Percentiles rank a stretch among this genome's conserved stretches.
phyloP scores from a whole-genome alignment of 2,113 vertebrate genomes.

The Parotia lawesii region DNA sequence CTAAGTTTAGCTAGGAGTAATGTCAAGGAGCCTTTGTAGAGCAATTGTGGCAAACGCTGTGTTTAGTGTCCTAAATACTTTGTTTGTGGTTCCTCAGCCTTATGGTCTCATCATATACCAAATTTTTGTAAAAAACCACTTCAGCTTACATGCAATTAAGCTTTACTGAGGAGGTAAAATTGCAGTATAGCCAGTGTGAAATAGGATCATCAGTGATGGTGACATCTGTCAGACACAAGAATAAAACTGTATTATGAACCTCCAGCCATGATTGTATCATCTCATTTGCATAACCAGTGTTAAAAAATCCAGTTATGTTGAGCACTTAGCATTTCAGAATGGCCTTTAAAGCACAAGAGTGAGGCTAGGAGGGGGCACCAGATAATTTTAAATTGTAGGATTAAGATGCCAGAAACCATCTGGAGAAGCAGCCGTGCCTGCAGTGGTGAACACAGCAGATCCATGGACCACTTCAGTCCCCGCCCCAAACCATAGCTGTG shows the following conservation, averaged over 20 bases:
- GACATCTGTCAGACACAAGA: not conserved
- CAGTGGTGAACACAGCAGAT: not conserved
- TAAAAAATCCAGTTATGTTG: not conserved
- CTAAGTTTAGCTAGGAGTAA: not conserved
- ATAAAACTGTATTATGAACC: not conserved
- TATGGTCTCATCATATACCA: not conserved
- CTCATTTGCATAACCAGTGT: not conserved
- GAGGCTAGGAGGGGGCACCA: not conserved
- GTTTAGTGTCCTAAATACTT: not conserved
- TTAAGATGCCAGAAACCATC: not conserved
- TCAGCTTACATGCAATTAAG: not conserved
- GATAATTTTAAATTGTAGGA: not conserved
- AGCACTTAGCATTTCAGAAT: not conserved
- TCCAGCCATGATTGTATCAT: not conserved
- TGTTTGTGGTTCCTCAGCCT: not conserved
- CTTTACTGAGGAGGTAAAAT: not conserved
- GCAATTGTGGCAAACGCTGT: not conserved
- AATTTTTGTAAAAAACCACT: not conserved
- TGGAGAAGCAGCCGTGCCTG: not conserved
- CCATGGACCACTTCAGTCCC: not conserved
- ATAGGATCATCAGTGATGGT: not conserved
- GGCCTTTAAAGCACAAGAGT: not conserved
- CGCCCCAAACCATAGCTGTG: too few relatives aligned
- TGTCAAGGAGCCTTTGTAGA: not conserved
- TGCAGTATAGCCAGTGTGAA: not conserved